Evolutionary conservation across 2,888 invertebrate genomes (phyloP).

Genomic region (Cosmia pyralina): DNA sequence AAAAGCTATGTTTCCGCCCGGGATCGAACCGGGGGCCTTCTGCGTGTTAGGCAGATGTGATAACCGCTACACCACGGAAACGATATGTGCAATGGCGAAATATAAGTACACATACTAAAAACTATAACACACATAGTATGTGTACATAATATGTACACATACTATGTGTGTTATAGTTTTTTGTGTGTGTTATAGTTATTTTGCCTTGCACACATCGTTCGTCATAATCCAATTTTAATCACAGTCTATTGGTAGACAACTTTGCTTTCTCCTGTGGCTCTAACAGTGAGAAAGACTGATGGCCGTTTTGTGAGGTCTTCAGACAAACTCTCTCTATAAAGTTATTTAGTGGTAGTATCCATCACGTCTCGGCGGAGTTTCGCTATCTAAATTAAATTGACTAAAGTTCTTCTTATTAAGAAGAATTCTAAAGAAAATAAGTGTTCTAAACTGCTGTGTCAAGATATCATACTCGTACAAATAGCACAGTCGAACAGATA

Average conservation of each 20-base stretch:
- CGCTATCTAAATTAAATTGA: too few species aligned
- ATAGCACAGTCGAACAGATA: too few species aligned
- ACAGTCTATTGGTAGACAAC: neutral
- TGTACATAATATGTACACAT: too few species aligned
- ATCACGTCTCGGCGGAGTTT: too few species aligned
- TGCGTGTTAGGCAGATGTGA: constrained; percentile 98
- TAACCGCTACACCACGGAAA: constrained; percentile 95
- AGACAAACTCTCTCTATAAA: neutral
- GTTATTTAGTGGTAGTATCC: neutral
- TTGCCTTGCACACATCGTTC: too few species aligned
- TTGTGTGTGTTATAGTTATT: too few species aligned
- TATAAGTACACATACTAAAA: neutral
- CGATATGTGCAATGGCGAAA: constrained; percentile 77
- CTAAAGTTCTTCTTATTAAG: too few species aligned
- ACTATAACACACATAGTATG: too few species aligned
- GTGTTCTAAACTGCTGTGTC: too few species aligned
- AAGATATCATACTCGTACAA: too few species aligned
- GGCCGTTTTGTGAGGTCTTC: neutral
- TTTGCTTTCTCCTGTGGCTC: neutral
- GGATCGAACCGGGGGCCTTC: constrained; percentile 97
- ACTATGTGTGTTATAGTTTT: too few species aligned
- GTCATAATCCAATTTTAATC: constrained; percentile 19
- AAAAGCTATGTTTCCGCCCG: constrained; percentile 93
- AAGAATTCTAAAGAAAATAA: too few species aligned
- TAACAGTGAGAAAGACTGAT: neutral